Conservation (phyloP, 2,888 invertebrate genomes). For the Falcaria lacertinaria region DNA sequence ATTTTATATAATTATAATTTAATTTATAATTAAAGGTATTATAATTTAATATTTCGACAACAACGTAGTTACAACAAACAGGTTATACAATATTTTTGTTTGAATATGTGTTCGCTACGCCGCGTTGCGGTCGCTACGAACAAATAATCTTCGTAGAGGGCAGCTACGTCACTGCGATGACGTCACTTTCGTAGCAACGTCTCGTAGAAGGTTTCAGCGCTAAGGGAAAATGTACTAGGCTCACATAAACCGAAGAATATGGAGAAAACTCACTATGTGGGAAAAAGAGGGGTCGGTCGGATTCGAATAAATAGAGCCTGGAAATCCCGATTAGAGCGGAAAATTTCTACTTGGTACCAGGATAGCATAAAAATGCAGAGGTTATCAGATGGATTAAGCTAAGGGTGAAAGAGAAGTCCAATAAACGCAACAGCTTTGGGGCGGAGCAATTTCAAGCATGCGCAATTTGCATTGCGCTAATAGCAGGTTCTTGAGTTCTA, state of each 20-base stretch:
- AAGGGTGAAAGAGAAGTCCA: constrained; percentile 37
- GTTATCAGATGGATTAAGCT: constrained; percentile 10
- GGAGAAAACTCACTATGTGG: constrained; percentile 10
- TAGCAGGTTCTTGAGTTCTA: too few species aligned
- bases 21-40: too few species aligned
- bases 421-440: constrained; percentile 34
- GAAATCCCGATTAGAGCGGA: constrained; percentile 79
- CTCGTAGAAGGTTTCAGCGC: constrained; percentile 31
- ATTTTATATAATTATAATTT: too few species aligned
- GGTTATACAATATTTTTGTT: too few species aligned
- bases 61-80: too few species aligned
- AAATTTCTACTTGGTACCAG: constrained; percentile 74
- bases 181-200: constrained; percentile 14
- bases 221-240: constrained; percentile 42
- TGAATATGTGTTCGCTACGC: too few species aligned
- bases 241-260: constrained; percentile 22
- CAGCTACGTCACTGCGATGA: constrained; percentile 13
- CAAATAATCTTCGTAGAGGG: constrained; percentile 2
- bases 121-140: background rate
- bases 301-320: constrained; percentile 58
- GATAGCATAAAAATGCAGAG: constrained; percentile 33
- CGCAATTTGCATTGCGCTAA: constrained; percentile 16
- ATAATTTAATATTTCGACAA: too few species aligned
- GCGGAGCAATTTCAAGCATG: constrained; percentile 47
- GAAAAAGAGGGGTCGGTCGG: constrained; percentile 18